A percentile compares a stretch with the other conserved stretches of the same genome.
Conservation (phyloP, 1,140 invertebrate species). For the Orchestia grillus region DNA sequence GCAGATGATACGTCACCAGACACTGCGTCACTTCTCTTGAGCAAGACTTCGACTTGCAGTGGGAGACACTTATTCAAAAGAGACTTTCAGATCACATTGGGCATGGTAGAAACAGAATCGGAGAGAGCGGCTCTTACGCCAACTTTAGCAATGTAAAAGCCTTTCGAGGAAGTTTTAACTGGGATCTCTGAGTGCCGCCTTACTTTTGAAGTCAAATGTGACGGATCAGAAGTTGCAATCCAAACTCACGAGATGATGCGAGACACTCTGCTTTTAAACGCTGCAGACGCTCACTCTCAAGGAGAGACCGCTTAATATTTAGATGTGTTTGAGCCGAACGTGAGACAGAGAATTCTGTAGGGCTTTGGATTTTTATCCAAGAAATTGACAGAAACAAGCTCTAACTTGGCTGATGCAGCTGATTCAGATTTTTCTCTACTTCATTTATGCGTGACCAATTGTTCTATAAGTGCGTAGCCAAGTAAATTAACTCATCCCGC, state of each 20-base stretch:
- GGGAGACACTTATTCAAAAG: not conserved
- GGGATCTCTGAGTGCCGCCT: not conserved
- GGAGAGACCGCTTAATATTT: not conserved
- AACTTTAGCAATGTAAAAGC: not conserved
- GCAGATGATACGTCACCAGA: not conserved
- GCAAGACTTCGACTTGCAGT: not conserved
- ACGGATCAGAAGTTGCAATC: not conserved
- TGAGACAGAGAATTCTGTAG: not conserved
- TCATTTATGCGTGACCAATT: no score
- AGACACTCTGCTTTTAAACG: not conserved
- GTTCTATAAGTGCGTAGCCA: no score
- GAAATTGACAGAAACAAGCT: no score
- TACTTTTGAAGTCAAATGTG: slow-evolving; percentile 1
- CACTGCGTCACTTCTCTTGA: not conserved
- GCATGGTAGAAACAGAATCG: not conserved
- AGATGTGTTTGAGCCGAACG: not conserved
- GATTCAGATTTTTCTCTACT: no score
- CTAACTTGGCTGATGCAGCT: no score
- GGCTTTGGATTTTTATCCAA: no score
- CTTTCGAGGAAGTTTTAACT: slow-evolving; percentile 8
- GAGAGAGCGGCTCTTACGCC: not conserved
- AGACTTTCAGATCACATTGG: not conserved
- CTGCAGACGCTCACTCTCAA: not conserved
- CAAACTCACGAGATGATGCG: not conserved
- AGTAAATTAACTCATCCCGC: no score